Percentiles rank a stretch among this genome's conserved stretches.
Evolutionary conservation across 2,113 vertebrate genomes (phyloP).

Genomic region (Larimichthys polyactis): DNA sequence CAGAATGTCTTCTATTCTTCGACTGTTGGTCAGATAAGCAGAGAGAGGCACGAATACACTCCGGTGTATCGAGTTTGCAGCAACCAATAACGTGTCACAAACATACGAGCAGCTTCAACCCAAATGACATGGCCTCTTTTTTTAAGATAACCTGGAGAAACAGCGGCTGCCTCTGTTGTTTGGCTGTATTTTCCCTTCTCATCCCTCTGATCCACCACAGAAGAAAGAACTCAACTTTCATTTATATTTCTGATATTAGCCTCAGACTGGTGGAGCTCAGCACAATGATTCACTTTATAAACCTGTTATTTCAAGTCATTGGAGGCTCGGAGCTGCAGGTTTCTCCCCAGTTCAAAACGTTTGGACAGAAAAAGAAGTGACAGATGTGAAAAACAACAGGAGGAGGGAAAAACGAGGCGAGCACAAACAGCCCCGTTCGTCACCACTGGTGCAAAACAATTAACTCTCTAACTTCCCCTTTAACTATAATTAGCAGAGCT

Average conservation of each 20-base stretch:
- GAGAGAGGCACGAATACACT: too few relatives aligned
- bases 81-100: too few relatives aligned
- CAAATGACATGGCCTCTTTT: too few relatives aligned
- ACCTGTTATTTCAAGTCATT: not conserved
- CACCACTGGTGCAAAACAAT: constrained; percentile 28
- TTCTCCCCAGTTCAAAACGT: not conserved
- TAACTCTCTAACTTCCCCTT: constrained; percentile 16
- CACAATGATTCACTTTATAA: not conserved
- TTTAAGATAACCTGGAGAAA: not conserved
- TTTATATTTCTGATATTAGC: not conserved
- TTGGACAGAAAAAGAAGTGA: not conserved
- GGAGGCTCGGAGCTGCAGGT: not conserved
- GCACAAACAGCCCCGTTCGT: constrained; percentile 1
- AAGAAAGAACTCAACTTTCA: not conserved
- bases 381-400: not conserved
- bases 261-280: not conserved
- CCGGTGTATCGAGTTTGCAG: too few relatives aligned
- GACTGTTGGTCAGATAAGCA: too few relatives aligned
- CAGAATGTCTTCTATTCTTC: too few relatives aligned
- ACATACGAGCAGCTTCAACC: too few relatives aligned
- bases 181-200: not conserved
- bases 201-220: not conserved
- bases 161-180: not conserved
- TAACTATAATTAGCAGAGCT: constrained; percentile 37
- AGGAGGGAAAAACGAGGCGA: not conserved